Conservation (phyloP, 2,888 invertebrate genomes). For the Girardia tigrina region DNA sequence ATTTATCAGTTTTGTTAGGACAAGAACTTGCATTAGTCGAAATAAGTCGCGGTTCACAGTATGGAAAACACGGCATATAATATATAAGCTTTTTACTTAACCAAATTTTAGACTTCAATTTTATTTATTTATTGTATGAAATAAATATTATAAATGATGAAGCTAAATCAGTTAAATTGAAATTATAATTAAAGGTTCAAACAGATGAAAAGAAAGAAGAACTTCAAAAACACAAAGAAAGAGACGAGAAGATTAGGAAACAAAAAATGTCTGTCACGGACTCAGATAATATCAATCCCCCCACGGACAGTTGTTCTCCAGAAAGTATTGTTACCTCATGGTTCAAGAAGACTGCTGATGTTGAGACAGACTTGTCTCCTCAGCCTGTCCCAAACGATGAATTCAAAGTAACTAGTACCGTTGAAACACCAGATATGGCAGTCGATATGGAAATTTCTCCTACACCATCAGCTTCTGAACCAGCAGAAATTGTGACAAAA, state of each 20-base stretch:
- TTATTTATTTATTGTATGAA: no score
- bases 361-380: not conserved
- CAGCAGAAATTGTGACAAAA: not conserved
- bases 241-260: not conserved
- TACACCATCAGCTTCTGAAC: constrained; percentile 32
- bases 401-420: not conserved
- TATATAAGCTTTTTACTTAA: no score
- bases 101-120: no score
- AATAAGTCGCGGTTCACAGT: no score
- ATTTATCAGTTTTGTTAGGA: no score
- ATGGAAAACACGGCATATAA: no score
- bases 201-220: not conserved
- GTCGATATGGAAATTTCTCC: not conserved
- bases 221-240: not conserved
- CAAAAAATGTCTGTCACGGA: not conserved
- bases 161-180: no score
- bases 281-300: not conserved
- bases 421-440: constrained; percentile 4
- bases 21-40: no score
- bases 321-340: not conserved
- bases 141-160: no score
- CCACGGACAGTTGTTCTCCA: not conserved
- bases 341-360: not conserved
- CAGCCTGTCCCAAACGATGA: not conserved
- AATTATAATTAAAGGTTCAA: no score